phyloP scores from a whole-genome alignment of 2,797 vertebrate species.

The Rallus crepitans region DNA sequence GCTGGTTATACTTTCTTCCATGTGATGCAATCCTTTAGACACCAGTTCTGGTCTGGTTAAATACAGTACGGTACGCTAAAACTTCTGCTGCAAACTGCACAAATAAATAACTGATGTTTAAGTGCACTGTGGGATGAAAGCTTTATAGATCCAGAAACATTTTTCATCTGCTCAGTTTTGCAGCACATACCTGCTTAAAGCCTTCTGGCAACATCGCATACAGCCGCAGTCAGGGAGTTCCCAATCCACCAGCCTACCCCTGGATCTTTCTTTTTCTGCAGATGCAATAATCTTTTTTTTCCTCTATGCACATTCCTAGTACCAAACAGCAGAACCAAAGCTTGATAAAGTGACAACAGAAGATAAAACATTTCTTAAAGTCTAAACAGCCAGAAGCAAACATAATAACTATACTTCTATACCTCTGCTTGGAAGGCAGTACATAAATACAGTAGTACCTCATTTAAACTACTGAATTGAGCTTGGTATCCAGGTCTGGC shows the following conservation, averaged over 20 bases:
- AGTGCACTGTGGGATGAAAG: conserved; percentile 17
- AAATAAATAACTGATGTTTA: conserved; percentile 35
- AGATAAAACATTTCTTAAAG: conserved; percentile 27
- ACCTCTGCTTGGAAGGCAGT: not conserved
- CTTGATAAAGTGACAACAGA: conserved; percentile 7
- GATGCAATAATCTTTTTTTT: not conserved
- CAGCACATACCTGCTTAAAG: not conserved
- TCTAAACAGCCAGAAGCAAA: conserved; percentile 29
- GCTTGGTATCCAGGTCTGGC: not conserved
- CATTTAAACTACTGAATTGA: not conserved
- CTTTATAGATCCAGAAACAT: conserved; percentile 26
- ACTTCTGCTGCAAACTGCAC: not conserved
- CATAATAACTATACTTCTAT: not conserved
- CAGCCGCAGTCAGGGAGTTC: not conserved
- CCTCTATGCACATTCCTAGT: not conserved
- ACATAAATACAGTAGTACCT: not conserved
- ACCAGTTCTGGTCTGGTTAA: not conserved
- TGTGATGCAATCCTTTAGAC: not conserved
- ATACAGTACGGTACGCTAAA: not conserved
- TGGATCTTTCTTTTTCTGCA: not conserved
- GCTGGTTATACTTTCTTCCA: not conserved
- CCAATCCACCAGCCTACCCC: not conserved
- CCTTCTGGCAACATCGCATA: not conserved
- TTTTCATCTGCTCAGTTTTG: conserved; percentile 22
- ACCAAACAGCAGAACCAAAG: not conserved